phyloP scores from a whole-genome alignment of 2,113 vertebrate genomes.

The Entelurus aequoreus region DNA sequence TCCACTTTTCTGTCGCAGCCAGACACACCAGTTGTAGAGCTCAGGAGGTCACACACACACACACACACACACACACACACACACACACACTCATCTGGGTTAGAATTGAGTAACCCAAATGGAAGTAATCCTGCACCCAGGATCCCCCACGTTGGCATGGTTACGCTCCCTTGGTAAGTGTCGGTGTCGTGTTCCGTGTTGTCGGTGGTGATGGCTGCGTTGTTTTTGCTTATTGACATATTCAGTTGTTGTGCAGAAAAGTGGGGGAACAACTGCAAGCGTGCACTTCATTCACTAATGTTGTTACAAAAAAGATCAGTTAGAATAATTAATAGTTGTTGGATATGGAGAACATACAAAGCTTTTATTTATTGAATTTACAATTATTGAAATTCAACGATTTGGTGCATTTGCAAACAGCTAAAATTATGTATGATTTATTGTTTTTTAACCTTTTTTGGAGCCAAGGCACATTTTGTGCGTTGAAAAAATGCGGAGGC shows the following conservation, averaged over 20 bases:
- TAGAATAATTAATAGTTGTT: too few relatives aligned
- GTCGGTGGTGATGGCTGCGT: not conserved
- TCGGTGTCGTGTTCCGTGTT: not conserved
- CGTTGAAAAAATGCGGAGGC: too few relatives aligned
- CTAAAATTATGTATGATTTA: too few relatives aligned
- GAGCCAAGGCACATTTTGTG: too few relatives aligned
- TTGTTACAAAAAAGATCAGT: too few relatives aligned
- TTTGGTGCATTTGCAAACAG: too few relatives aligned
- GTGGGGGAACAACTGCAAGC: too few relatives aligned
- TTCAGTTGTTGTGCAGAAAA: not conserved
- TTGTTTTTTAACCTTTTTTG: too few relatives aligned
- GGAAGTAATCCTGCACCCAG: slow-evolving; percentile 54
- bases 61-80: not conserved
- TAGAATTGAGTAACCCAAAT: slow-evolving; percentile 34
- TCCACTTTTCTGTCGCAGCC: slow-evolving; percentile 20
- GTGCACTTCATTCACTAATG: too few relatives aligned
- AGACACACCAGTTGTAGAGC: slow-evolving; percentile 11
- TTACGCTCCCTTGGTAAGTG: slow-evolving; percentile 61
- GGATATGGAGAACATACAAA: too few relatives aligned
- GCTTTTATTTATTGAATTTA: too few relatives aligned
- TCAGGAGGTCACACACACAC: not conserved
- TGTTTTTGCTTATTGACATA: not conserved
- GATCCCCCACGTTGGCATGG: slow-evolving; percentile 55
- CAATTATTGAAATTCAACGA: too few relatives aligned
- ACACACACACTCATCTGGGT: slow-evolving; percentile 9